Base-by-base conservation (phyloP, 2,888 invertebrate genomes). In the Sycophila texana region DNA sequence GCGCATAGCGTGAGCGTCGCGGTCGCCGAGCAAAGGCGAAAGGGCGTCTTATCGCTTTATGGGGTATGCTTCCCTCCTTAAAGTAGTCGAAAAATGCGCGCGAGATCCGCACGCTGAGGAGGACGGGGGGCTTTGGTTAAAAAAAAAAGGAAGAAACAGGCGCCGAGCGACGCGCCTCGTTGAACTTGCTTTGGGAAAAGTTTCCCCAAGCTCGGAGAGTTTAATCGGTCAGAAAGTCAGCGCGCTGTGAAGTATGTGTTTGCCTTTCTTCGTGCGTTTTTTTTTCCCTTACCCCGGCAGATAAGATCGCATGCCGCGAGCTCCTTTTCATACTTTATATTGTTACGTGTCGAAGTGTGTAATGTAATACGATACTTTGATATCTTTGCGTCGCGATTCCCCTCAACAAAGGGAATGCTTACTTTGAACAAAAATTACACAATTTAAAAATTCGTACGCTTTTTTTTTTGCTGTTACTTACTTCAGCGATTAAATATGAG, bases 191-290 rank as follows among this genome's bases (percentile, higher is more conserved):
- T 79, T 76, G 58, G 79, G 58, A 55, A 74, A 76, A 75, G 57
- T 81, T 79, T 58, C 49, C 20, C 47, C 47, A 7, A 20, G 51
- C 65, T 22, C 39, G 20, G 55, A 16, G 66, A 39, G 73, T 81
- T 81, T 79, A 81, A 81, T 81, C 81, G 81, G 81, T 81, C 81
- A 81, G 81, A 81, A 81, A 81, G 78, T 67, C 77, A 71, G 60
- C 67, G 71, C 71, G 60, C 73, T 73, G 68, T 70, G 65, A 77
- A 77, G 77, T 74, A 74, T 74, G 74, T 77, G 77, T 77, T 81
- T 81, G 74, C 61, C 71, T 74, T 66, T 71, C 51, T 39, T 47
- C 30, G 14, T 58, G n/a, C 14, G 5, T 66, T 47, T 74, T 55
- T 58, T 49, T 61, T 66, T 68, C 49, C 14, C 7, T 14, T 20